Evolutionary conservation across 2,888 invertebrate genomes (phyloP), one percentile per base, ranked within the genome.

Genomic region (Adelphocoris suturalis): DNA sequence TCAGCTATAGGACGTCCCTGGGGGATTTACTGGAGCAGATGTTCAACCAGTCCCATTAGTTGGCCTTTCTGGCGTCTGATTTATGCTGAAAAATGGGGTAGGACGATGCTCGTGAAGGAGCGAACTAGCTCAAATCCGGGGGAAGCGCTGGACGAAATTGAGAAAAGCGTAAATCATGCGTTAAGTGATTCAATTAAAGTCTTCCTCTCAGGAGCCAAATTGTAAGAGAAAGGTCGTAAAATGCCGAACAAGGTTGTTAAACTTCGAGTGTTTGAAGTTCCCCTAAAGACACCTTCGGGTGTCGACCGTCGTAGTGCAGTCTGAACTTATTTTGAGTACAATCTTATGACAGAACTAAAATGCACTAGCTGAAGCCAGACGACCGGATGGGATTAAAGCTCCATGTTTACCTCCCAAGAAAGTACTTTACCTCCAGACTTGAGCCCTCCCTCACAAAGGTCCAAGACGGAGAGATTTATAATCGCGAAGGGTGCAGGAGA

Each of bases 181-280:
- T 52, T 82, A 55, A 82, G 82, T 27, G 82, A 52, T 47, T 82
- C 82, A 82, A 82, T 82, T 82, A 52, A 82, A 52, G 82, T 82
- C 82, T 48, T 52, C 13, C 52, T 19, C 52, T 48, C 78, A 46
- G 78, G 28, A 28, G 78, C n/a, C 5, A 78, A 78, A 78, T 46
- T 37, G 13, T 13, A 75, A n/a, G 46, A 16, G 46, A n/a, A 80
- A 37, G 37, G 80, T 46, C 80, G 80, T 80, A 80, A 80, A 80
- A 16, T 80, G 46, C 46, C 80, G 13, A 80, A 80, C 80, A 80
- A 48, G 46, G 37, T 80, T 80, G 28, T 80, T 80, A 47, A 37
- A 68, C 23, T 61, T 7, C 2, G 0, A 68, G 68, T 68, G 68
- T 68, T 23, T 23, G n/a, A n/a, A 19, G 61, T 19, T 9, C 27